A percentile compares a stretch with the other conserved stretches of the same genome.
These are phyloP conservation scores for Muntiacus reevesi DNA, from an alignment of 2,113 vertebrate species.

Conservation along the genomic window DNA sequence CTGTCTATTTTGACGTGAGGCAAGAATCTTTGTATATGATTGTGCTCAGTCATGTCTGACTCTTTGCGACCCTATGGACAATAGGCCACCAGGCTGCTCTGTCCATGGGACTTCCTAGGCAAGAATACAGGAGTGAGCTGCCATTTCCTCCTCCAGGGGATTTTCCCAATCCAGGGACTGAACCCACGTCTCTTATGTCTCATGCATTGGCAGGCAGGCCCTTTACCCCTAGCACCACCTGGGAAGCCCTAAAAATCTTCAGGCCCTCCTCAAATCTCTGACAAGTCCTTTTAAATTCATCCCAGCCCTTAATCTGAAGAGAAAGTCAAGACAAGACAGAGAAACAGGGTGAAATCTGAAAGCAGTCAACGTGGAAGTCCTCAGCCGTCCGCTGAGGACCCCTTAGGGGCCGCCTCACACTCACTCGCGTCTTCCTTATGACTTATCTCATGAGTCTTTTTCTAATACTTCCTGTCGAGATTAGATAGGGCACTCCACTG, in stretches of 20 bases:
- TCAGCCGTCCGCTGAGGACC: accelerated
- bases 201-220: not conserved
- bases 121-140: not conserved
- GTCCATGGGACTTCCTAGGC: not conserved
- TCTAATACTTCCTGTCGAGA: not conserved
- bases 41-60: not conserved
- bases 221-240: not conserved
- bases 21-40: not conserved
- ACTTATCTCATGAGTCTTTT: not conserved
- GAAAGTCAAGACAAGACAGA: not conserved
- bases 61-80: not conserved
- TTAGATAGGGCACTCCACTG: not conserved
- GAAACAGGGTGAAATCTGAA: not conserved
- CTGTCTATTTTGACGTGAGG: not conserved
- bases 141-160: not conserved
- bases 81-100: not conserved
- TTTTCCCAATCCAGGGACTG: not conserved
- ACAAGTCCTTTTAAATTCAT: not conserved
- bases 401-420: not conserved
- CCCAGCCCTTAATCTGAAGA: not conserved
- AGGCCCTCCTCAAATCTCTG: not conserved
- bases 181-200: not conserved
- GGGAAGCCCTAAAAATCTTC: not conserved
- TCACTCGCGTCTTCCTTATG: accelerated
- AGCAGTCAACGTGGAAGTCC: not conserved